Evolutionary conservation across 2,888 invertebrate genomes (phyloP).

Genomic region (Nomada fabriciana): DNA sequence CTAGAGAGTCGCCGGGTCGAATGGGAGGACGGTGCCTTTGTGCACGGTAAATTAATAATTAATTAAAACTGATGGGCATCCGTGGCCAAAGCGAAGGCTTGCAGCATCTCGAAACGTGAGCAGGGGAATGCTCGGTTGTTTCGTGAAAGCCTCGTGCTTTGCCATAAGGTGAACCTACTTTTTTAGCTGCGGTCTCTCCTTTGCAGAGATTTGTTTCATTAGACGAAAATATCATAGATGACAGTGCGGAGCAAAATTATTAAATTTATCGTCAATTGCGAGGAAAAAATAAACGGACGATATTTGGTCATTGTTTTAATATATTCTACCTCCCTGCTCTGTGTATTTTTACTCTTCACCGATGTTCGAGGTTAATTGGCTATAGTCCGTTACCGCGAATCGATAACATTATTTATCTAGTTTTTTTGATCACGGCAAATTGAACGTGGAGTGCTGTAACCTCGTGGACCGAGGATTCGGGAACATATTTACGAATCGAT

Average conservation of each 20-base stretch:
- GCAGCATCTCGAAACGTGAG: not conserved
- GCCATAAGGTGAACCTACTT: not conserved
- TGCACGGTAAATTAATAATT: conserved; percentile 75
- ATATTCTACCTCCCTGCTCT: too few species aligned
- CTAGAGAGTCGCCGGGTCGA: conserved; percentile 21
- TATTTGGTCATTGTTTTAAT: too few species aligned
- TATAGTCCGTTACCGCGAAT: conserved; percentile 5
- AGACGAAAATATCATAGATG: not conserved
- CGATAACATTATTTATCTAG: conserved; percentile 37
- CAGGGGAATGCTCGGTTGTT: not conserved
- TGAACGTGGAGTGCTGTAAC: conserved; percentile 15
- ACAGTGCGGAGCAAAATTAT: not conserved
- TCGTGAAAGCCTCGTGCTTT: not conserved
- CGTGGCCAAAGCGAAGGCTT: not conserved
- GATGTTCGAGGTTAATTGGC: conserved; percentile 11
- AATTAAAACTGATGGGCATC: conserved; percentile 78
- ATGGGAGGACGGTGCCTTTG: conserved; percentile 64
- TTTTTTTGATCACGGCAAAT: conserved; percentile 25
- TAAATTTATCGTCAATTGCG: conserved; percentile 32
- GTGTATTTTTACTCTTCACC: not conserved
- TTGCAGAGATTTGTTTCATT: conserved; percentile 23
- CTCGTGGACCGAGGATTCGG: conserved; percentile 11
- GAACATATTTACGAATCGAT: conserved; percentile 6
- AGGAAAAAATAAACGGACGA: not conserved
- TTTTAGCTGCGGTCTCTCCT: conserved; percentile 13